Evolutionary conservation across 2,797 vertebrate species (phyloP).

Genomic region (Pangasius macronema): DNA sequence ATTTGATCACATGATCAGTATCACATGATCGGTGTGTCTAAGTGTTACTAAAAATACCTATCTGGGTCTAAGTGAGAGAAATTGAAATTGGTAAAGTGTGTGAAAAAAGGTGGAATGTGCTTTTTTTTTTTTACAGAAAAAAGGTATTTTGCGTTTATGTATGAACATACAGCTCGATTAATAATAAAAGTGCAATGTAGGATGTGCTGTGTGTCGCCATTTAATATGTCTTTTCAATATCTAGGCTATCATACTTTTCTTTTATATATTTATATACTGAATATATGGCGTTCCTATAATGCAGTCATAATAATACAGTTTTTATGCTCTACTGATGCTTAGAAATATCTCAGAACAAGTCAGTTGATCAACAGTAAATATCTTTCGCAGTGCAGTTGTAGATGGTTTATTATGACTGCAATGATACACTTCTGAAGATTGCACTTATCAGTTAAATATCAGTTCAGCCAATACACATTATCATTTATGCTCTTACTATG

Average conservation of each 20-base stretch:
- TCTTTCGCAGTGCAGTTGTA: neutral
- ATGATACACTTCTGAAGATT: no score
- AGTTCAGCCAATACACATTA: no score
- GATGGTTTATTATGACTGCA: neutral
- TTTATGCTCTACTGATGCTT: neutral
- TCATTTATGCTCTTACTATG: no score
- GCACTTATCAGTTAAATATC: no score
- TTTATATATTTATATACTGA: no score
- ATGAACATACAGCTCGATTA: neutral
- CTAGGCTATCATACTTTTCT: no score
- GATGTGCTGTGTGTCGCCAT: no score
- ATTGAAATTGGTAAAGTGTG: neutral
- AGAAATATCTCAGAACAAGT: neutral
- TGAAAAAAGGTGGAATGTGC: neutral
- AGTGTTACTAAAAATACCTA: neutral
- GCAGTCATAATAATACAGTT: no score
- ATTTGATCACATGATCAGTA: neutral
- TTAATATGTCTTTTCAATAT: no score
- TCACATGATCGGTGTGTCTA: neutral
- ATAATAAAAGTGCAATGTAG: no score
- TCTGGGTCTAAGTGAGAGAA: neutral
- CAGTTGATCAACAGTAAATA: neutral
- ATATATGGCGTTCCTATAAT: no score
- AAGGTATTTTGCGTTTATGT: neutral
- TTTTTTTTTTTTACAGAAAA: neutral